Evolutionary conservation across 2,888 invertebrate species (phyloP).

Genomic region (Drosophila anceps): DNA sequence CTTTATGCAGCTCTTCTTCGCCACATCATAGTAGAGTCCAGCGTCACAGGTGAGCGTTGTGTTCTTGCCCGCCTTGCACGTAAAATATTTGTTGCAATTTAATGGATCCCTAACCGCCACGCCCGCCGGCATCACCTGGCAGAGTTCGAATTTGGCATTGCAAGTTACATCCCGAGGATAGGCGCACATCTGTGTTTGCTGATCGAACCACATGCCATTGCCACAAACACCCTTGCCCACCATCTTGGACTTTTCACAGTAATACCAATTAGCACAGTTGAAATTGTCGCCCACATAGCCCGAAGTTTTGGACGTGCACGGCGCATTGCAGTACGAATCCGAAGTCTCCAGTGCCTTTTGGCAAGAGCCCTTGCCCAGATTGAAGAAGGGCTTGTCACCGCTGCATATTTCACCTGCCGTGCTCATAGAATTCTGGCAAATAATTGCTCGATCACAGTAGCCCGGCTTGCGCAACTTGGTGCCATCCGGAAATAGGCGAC

Average conservation of each 20-base stretch:
- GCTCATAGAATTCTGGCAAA: slow-evolving; percentile 56
- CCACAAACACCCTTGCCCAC: slow-evolving; percentile 56
- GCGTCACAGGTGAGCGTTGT: slow-evolving; percentile 37
- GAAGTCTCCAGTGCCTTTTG: not conserved
- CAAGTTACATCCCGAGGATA: slow-evolving; percentile 62
- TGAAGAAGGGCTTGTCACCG: slow-evolving; percentile 12
- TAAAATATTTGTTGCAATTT: slow-evolving; percentile 69
- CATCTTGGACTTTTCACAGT: slow-evolving; percentile 42
- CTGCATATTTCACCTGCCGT: slow-evolving; percentile 15
- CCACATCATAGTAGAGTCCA: slow-evolving; percentile 64
- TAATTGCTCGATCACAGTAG: slow-evolving; percentile 60
- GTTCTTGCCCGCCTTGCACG: slow-evolving; percentile 44
- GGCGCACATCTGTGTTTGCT: slow-evolving; percentile 47
- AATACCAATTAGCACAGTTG: slow-evolving; percentile 75
- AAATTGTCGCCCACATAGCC: slow-evolving; percentile 61
- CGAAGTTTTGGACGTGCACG: slow-evolving; percentile 53
- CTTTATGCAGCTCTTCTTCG: slow-evolving; percentile 45
- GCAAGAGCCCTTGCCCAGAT: slow-evolving; percentile 29
- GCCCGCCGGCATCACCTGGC: slow-evolving; percentile 62
- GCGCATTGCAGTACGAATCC: slow-evolving; percentile 65
- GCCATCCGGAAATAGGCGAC: slow-evolving; percentile 69
- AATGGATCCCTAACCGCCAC: slow-evolving; percentile 59
- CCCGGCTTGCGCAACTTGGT: slow-evolving; percentile 74
- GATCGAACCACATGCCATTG: slow-evolving; percentile 58
- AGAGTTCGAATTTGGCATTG: slow-evolving; percentile 59